Evolutionary conservation across 2,888 invertebrate genomes (phyloP).

Genomic region (Pyrochroa serraticornis): DNA sequence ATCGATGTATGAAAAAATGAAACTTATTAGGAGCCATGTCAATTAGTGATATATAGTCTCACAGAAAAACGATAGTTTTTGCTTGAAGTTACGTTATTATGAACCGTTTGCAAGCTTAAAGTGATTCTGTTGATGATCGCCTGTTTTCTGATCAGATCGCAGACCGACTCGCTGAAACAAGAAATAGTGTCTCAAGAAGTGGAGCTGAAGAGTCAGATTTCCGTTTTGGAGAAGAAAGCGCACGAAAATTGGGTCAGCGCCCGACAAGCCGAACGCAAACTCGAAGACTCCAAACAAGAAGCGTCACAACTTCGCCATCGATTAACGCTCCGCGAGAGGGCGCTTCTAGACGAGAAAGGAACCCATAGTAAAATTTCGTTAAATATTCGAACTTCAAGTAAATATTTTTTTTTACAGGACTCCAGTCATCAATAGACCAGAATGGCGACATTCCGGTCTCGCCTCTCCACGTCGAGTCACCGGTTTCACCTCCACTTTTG

Average conservation of each 20-base stretch:
- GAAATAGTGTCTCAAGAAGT: constrained; percentile 88
- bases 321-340: constrained; percentile 63
- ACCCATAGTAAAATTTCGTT: constrained; percentile 59
- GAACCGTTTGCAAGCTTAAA: too few species aligned
- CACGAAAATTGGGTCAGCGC: constrained; percentile 87
- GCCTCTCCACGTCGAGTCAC: constrained; percentile 58
- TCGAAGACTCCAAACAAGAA: constrained; percentile 80
- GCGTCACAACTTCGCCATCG: constrained; percentile 70
- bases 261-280: constrained; percentile 78
- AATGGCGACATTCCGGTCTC: constrained; percentile 61
- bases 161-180: constrained; percentile 70
- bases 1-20: too few species aligned
- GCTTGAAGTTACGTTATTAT: too few species aligned
- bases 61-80: too few species aligned
- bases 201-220: constrained; percentile 71
- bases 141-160: constrained; percentile 54
- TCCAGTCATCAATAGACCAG: constrained; percentile 62
- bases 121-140: constrained; percentile 5
- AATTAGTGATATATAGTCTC: too few species aligned
- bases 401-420: constrained; percentile 54
- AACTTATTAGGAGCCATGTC: too few species aligned
- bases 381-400: constrained; percentile 2
- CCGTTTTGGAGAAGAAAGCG: constrained; percentile 80
- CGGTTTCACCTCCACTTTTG: constrained; percentile 57
- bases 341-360: constrained; percentile 58